These are phyloP conservation scores for Bombyx huttoni DNA, from an alignment of 2,888 invertebrate genomes.

Conservation along the genomic window DNA sequence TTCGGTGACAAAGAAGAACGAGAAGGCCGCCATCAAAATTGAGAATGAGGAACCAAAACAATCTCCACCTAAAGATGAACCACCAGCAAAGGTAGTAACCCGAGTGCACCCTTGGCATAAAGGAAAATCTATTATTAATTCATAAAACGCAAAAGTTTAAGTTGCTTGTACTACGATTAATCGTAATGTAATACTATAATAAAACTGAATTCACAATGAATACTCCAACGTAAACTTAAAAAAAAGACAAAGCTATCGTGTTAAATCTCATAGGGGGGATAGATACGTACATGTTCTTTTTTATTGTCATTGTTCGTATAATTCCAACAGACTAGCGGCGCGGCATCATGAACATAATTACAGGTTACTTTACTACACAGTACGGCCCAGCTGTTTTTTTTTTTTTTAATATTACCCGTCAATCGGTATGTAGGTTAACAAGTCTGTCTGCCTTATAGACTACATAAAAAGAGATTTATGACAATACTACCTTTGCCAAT, in stretches of 20 bases:
- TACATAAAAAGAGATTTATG: neutral
- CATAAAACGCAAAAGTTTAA: no score
- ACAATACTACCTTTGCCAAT: neutral
- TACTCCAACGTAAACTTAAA: conserved; percentile 5
- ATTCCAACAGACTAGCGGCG: conserved; percentile 38
- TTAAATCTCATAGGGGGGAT: neutral
- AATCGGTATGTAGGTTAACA: conserved; percentile 22
- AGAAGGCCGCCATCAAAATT: conserved; percentile 41
- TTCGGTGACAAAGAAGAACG: conserved; percentile 63
- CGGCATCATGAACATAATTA: conserved; percentile 33
- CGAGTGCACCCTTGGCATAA: neutral
- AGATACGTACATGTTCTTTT: neutral
- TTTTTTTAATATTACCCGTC: conserved; percentile 16
- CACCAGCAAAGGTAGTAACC: conserved; percentile 37
- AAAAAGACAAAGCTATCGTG: neutral
- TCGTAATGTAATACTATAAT: neutral
- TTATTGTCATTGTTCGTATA: conserved; percentile 12
- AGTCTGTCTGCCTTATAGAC: conserved; percentile 12
- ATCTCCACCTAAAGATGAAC: conserved; percentile 35
- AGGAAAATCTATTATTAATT: neutral
- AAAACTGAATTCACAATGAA: neutral
- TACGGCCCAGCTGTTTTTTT: conserved; percentile 34
- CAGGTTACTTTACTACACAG: conserved; percentile 21
- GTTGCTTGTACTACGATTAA: no score
- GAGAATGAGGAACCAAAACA: conserved; percentile 43